Conservation (phyloP, 2,888 invertebrate genomes). For the Allygus modestus region DNA sequence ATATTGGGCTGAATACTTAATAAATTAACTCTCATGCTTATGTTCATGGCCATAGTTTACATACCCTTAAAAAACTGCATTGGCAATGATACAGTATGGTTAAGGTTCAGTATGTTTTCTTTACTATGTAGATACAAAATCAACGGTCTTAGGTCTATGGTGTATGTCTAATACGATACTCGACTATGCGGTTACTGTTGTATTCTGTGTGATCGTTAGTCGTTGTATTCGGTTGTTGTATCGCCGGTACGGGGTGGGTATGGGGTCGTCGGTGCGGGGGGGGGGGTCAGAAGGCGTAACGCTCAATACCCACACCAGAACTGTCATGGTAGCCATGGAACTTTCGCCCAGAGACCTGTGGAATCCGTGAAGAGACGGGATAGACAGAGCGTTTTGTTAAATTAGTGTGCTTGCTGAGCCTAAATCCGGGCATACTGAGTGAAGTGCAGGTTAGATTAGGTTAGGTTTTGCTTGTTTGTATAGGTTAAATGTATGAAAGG, state of each 20-base stretch:
- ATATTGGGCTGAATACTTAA: no score
- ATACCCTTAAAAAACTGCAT: no score
- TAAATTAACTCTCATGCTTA: no score
- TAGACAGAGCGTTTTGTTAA: background rate
- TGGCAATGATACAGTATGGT: no score
- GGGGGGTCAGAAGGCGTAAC: background rate
- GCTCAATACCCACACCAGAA: conserved; percentile 31
- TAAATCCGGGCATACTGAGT: background rate
- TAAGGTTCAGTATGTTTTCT: no score
- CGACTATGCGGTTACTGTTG: no score
- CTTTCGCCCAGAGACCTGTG: background rate
- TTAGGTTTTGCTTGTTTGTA: background rate
- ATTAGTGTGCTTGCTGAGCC: background rate
- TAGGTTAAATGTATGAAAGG: no score
- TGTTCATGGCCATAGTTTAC: no score
- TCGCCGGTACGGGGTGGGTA: background rate
- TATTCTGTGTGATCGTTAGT: no score
- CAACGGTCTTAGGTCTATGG: no score
- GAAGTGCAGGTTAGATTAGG: background rate
- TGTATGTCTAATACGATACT: no score
- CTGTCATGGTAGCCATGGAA: conserved; percentile 31
- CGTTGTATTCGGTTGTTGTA: background rate
- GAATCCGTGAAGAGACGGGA: background rate
- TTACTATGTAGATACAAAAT: no score
- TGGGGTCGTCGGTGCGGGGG: background rate